Conservation (phyloP, 1,140 invertebrate genomes). For the Brachionus asplanchnoidis region DNA sequence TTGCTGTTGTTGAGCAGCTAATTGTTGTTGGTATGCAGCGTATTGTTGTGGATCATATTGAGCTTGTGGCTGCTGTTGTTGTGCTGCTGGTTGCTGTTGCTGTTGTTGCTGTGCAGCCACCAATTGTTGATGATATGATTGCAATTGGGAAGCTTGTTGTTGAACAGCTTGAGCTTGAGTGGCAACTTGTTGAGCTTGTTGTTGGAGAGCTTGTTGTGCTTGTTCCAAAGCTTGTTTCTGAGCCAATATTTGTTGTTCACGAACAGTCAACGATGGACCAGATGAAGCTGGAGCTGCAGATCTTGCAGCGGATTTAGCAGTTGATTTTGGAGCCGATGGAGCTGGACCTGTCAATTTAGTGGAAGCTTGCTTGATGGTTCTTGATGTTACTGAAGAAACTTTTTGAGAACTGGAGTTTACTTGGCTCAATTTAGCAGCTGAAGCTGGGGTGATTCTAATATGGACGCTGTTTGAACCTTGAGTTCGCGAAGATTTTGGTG, state of each 20-base stretch:
- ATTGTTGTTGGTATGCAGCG: constrained; percentile 11
- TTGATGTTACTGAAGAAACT: background rate
- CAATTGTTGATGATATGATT: background rate
- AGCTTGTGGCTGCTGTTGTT: background rate
- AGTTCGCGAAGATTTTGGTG: background rate
- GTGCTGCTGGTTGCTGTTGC: background rate
- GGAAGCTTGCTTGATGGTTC: background rate
- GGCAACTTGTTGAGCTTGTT: constrained; percentile 4
- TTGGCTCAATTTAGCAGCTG: background rate
- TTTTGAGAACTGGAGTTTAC: background rate
- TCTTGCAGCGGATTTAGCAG: background rate
- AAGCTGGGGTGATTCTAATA: constrained; percentile 22
- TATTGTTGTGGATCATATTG: constrained; percentile 12
- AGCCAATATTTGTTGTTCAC: constrained; percentile 8
- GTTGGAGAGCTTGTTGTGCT: background rate
- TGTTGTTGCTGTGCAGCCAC: background rate
- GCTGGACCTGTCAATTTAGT: background rate
- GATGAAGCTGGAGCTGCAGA: background rate
- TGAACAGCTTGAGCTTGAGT: constrained; percentile 22
- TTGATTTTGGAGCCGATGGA: background rate
- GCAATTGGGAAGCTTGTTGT: constrained; percentile 21
- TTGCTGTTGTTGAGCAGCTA: background rate
- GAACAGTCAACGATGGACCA: background rate
- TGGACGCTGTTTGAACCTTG: background rate
- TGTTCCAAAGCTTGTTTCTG: constrained; percentile 33